Conservation (phyloP, 2,888 invertebrate genomes). For the Eupelmus urozonus region DNA sequence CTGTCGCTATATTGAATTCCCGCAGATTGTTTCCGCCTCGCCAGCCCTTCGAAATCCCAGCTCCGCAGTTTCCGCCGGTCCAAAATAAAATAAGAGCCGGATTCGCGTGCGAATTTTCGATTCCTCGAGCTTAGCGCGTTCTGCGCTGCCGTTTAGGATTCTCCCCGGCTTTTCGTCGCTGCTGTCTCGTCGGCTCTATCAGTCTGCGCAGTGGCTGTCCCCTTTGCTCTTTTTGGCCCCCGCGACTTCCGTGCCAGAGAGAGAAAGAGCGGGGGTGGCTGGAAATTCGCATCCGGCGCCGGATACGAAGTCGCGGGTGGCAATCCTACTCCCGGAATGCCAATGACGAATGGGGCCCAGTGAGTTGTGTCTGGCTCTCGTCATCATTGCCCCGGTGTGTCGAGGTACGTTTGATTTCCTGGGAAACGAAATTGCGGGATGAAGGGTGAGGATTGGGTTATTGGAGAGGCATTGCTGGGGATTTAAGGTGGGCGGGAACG, state of each 20-base stretch:
- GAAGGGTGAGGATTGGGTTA: too few species aligned
- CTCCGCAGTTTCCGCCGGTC: not conserved
- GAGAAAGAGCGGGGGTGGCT: not conserved
- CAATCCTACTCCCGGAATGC: conserved; percentile 28
- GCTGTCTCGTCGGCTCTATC: too few species aligned
- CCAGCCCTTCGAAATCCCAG: not conserved
- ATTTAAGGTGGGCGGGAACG: too few species aligned
- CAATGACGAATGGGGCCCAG: conserved; percentile 15
- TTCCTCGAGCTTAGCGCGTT: not conserved
- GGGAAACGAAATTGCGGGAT: too few species aligned
- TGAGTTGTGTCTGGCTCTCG: not conserved
- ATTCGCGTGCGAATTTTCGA: conserved; percentile 22
- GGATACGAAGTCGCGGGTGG: conserved; percentile 7
- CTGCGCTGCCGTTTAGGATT: too few species aligned
- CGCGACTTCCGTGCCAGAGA: conserved; percentile 17
- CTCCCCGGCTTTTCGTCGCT: too few species aligned
- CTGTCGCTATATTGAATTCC: not conserved
- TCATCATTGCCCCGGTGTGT: not conserved
- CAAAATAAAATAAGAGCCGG: conserved; percentile 29
- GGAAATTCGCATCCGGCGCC: conserved; percentile 1
- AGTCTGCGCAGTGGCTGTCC: conserved; percentile 1
- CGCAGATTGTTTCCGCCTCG: conserved; percentile 38
- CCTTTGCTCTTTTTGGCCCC: not conserved
- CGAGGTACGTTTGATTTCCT: not conserved
- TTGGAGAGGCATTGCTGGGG: too few species aligned